phyloP scores from a whole-genome alignment of 2,888 invertebrate genomes.

The Dorcus parallelipipedus region DNA sequence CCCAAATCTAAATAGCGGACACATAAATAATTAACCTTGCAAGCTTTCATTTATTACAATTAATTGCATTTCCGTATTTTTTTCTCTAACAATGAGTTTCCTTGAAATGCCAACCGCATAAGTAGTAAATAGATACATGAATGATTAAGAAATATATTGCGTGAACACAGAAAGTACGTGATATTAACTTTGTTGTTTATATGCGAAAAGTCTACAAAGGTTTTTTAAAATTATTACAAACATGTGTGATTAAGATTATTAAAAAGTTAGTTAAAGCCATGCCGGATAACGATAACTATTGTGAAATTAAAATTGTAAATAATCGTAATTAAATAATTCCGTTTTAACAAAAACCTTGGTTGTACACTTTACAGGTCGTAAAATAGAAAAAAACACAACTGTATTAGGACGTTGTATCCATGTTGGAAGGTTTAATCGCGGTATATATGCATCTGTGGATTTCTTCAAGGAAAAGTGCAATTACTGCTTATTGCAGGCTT shows the following conservation, averaged over 20 bases:
- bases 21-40: conserved; percentile 9
- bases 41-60: conserved; percentile 1
- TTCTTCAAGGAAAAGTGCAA: conserved; percentile 12
- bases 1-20: conserved; percentile 6
- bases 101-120: not conserved
- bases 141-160: too few relatives aligned
- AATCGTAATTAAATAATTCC: too few relatives aligned
- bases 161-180: too few relatives aligned
- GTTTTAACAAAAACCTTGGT: not conserved
- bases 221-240: too few relatives aligned
- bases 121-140: not conserved
- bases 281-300: too few relatives aligned
- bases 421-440: conserved; percentile 1
- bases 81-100: not conserved
- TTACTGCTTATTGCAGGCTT: conserved; percentile 9
- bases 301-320: too few relatives aligned
- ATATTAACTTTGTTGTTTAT: too few relatives aligned
- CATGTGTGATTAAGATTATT: too few relatives aligned
- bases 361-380: not conserved
- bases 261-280: too few relatives aligned
- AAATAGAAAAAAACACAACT: not conserved
- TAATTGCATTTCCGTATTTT: conserved; percentile 15
- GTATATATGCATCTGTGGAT: conserved; percentile 9
- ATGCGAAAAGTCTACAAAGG: too few relatives aligned
- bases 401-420: not conserved